Conservation (phyloP, 2,113 vertebrate genomes). For the Nothoprocta pentlandii region DNA sequence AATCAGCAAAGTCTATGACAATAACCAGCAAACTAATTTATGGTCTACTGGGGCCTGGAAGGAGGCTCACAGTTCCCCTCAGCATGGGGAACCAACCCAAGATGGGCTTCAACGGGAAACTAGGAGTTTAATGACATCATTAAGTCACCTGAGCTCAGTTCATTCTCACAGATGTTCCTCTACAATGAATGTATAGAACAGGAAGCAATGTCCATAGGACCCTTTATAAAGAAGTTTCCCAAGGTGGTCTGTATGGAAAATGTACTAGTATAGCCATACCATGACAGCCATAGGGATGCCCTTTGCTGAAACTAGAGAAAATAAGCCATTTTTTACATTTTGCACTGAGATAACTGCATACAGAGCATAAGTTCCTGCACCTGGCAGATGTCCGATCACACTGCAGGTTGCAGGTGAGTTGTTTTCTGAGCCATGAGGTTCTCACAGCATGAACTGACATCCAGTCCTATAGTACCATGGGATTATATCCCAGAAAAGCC, state of each 20-base stretch:
- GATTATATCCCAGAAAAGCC: neutral
- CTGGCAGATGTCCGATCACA: neutral
- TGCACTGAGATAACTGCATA: neutral
- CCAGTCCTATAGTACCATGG: neutral
- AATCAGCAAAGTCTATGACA: neutral
- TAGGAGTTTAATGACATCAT: neutral
- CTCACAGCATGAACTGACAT: neutral
- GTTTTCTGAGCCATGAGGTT: neutral
- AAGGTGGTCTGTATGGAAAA: neutral
- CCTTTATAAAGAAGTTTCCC: neutral
- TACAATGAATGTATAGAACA: neutral
- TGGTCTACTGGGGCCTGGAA: neutral
- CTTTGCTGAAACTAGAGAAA: slow-evolving; percentile 12
- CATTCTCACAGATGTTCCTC: neutral
- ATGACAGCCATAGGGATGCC: neutral
- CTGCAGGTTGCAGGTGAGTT: neutral
- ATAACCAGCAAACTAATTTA: neutral
- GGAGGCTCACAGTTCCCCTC: neutral
- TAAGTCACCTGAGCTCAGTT: neutral
- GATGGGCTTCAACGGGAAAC: neutral
- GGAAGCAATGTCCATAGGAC: neutral
- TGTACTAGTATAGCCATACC: neutral
- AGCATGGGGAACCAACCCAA: neutral
- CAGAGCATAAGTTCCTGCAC: neutral
- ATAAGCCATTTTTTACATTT: neutral